phyloP scores from a whole-genome alignment of 2,888 invertebrate species.

The Cosmia trapezina region DNA sequence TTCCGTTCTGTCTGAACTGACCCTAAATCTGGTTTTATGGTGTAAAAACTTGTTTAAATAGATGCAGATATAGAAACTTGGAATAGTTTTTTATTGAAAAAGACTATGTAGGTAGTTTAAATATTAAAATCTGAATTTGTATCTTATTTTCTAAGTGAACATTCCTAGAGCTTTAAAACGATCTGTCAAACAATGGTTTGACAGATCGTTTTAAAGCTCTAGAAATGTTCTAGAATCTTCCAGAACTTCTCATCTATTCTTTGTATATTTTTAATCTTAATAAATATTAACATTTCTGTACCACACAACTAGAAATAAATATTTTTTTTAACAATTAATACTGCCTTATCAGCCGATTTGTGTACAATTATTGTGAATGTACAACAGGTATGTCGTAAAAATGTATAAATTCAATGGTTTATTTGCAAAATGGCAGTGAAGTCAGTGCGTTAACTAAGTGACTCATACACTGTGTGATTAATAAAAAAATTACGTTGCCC shows the following conservation, averaged over 20 bases:
- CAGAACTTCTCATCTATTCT: constrained; percentile 13
- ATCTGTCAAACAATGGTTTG: too few relatives aligned
- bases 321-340: constrained; percentile 57
- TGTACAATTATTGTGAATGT: constrained; percentile 43
- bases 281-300: constrained; percentile 57
- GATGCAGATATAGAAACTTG: background rate
- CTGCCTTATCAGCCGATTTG: constrained; percentile 57
- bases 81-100: background rate
- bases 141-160: constrained; percentile 30
- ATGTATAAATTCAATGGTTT: constrained; percentile 35
- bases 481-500: background rate
- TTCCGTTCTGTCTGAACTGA: too few relatives aligned
- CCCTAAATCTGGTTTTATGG: constrained; percentile 4
- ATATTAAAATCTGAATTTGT: background rate
- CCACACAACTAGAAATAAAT: constrained; percentile 54
- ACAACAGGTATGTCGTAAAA: constrained; percentile 41
- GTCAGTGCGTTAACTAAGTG: constrained; percentile 45
- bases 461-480: constrained; percentile 23
- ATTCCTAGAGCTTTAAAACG: too few relatives aligned
- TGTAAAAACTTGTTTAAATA: constrained; percentile 1
- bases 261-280: constrained; percentile 56
- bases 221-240: constrained; percentile 29
- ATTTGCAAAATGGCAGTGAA: constrained; percentile 56
- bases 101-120: background rate
- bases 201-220: constrained; percentile 30